Evolutionary conservation across 2,888 invertebrate genomes (phyloP), one percentile per base, ranked within the genome.

Genomic region (Agelastica alni): DNA sequence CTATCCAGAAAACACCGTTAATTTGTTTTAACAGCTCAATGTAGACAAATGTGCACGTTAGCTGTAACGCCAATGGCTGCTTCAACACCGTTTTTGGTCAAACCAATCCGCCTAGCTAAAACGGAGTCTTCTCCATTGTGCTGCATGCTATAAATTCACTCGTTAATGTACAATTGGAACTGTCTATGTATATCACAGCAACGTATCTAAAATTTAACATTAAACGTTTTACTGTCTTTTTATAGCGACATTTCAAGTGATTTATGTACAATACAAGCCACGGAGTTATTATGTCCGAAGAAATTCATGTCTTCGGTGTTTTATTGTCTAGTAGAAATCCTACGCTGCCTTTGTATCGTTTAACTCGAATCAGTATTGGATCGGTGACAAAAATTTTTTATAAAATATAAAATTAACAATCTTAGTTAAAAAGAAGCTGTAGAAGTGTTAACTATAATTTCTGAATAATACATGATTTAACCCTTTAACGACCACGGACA

Each of bases 111-210:
- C 36, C 34, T 12, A 36, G 20, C 46, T 49, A 32, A 44, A 44
- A 48, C 34, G 48, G 43, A 48, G 43, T 54, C 39, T n/a, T n/a
- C n/a, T 44, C 32, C 48, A 54, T 49, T 49, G 44, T 54, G 39
- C 36, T 31, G 48, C 44, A 26, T 42, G 30, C 56, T 30, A 48
- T 52, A 56, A 56, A 56, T 56, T 43, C 47, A 22, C 44, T 42
- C 45, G 48, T 56, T 53, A 57, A 57, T 57, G 53, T 48, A 53
- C 56, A 53, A 53, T 57, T 53, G 53, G 49, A 53, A 53, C 49
- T 57, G 56, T 57, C 56, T 53, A 53, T 57, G 53, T 57, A 53
- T 49, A 57, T 57, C 56, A 53, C 52, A 49, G 39, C 37, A 56
- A 53, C 53, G 53, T 42, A 57, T 57, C 49, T 56, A 26, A 52